Base-by-base conservation (phyloP, 2,113 vertebrate species). In the Pterophyllum scalare region DNA sequence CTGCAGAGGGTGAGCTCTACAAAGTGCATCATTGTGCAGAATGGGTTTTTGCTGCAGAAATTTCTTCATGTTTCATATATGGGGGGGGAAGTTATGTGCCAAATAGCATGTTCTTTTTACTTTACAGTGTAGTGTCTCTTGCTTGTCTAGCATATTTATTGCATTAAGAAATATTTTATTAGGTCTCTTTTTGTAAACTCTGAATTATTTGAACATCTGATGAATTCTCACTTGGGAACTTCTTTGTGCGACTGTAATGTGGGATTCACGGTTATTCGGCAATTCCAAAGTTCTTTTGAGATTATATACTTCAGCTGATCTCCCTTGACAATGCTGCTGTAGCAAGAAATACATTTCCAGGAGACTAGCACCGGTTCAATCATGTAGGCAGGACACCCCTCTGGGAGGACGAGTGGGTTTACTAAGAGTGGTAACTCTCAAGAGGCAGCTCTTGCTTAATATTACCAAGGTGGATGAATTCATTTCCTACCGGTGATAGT, bases 21-120 rank as follows among this genome's bases (percentile, higher is more conserved):
- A 90, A 86, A 92, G 88, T 91, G 88, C 92, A 90, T 87, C 82
- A 90, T 94, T 90, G 81, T 88, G 85, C 58, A 82, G 75, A 88
- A 89, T 88, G 83, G 81, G 79, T 80, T 88, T 38, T 89, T 83
- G 89, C 87, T 88, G 92, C 85, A 80, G 59, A 91, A 80, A 87
- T 33, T 26, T 60, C n/a, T 38, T 54, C 24, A 11, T 38, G 52
- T 15, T 1, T 60, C 24, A 26, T 43, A 61, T 56, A 38, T 49
- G 14, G n/a, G n/a, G n/a, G n/a, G n/a, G n/a, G 8, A 26, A 26
- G 22, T 31, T 12, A 14, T 56, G 19, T 13, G 20, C 40, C 26
- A 33, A 17, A 43, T 20, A 59, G 35, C 46, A 38, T 13, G 7
- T 54, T 26, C 0, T 6, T 6, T 43, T 43, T 43, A 5, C 43